Evolutionary conservation across 2,888 invertebrate species (phyloP).

Genomic region (Ichneumon xanthorius): DNA sequence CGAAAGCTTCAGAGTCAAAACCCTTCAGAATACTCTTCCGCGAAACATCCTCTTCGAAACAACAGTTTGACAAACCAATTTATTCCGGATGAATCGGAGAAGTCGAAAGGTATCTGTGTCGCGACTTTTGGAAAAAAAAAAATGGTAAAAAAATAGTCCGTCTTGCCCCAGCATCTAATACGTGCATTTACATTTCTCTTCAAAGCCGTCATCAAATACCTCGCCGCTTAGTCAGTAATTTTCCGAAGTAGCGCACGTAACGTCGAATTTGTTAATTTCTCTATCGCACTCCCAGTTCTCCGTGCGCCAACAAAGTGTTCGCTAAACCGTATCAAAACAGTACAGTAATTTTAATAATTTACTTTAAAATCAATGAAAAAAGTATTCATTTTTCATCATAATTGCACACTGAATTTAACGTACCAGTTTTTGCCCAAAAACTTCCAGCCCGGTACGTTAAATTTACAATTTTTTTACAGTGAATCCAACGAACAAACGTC

Average conservation of each 20-base stretch:
- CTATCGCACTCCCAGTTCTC: neutral
- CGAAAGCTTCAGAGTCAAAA: constrained; percentile 1
- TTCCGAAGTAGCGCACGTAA: neutral
- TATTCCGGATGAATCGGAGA: neutral
- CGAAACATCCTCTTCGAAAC: neutral
- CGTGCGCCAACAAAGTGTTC: neutral
- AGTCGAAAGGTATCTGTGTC: neutral
- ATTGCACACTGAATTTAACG: neutral
- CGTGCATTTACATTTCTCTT: neutral
- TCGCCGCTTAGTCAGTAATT: neutral
- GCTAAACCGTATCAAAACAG: constrained; percentile 43
- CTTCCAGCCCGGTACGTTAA: no score
- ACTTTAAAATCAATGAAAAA: no score
- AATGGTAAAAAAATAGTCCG: no score
- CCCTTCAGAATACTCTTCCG: constrained; percentile 40
- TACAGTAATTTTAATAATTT: no score
- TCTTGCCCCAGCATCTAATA: no score
- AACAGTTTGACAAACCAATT: constrained; percentile 68
- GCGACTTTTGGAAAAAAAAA: neutral
- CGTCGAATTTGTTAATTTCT: neutral
- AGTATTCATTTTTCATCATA: no score
- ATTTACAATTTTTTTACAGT: no score
- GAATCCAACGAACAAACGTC: no score
- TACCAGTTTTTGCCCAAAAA: no score
- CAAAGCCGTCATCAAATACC: neutral